Conservation (phyloP, 1,140 invertebrate species). For the Diprion similis region DNA sequence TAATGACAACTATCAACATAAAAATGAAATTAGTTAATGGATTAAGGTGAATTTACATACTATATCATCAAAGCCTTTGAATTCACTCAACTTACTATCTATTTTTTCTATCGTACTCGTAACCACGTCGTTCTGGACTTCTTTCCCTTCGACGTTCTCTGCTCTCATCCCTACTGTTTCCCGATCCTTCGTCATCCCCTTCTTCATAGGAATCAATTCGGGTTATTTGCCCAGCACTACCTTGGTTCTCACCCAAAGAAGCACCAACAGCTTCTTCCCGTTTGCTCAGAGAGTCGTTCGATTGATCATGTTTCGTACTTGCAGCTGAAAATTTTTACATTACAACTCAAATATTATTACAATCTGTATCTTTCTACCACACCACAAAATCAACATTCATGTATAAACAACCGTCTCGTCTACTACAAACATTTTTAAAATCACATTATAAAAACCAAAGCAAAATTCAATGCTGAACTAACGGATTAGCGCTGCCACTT, state of each 20-base stretch:
- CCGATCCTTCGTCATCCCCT: constrained; percentile 55
- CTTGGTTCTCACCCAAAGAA: constrained; percentile 46
- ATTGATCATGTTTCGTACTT: constrained; percentile 40
- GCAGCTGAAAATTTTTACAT: constrained; percentile 30
- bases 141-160: constrained; percentile 51
- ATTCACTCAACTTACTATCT: constrained; percentile 43
- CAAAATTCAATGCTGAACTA: constrained; percentile 25
- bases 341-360: constrained; percentile 13
- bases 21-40: not conserved
- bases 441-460: not conserved
- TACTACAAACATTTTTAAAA: too few relatives aligned
- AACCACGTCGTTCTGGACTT: constrained; percentile 50
- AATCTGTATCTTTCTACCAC: not conserved
- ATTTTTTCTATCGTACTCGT: constrained; percentile 51
- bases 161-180: constrained; percentile 54
- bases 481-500: constrained; percentile 42
- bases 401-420: too few relatives aligned
- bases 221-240: constrained; percentile 40
- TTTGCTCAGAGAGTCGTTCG: constrained; percentile 48
- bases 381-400: not conserved
- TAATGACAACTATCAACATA: constrained; percentile 6
- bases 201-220: constrained; percentile 56
- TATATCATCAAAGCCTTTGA: not conserved
- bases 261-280: constrained; percentile 58
- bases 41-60: not conserved